Conservation (phyloP, 2,888 invertebrate species). For the Homarus gammarus region DNA sequence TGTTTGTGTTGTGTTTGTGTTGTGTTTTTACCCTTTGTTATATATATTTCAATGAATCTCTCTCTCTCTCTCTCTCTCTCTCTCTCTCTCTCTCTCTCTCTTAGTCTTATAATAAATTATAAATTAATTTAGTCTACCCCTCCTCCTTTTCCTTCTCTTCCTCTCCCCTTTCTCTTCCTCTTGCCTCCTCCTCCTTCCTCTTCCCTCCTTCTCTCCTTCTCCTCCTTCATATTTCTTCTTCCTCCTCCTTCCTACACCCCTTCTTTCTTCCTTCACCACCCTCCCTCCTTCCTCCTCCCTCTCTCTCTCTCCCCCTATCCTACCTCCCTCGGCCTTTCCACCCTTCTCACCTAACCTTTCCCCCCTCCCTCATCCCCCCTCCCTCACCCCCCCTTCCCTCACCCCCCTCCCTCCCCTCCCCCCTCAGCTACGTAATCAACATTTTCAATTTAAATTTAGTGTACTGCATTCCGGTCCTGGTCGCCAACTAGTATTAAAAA, state of each 20-base stretch:
- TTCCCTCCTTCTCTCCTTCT: background rate
- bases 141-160: no score
- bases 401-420: background rate
- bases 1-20: no score
- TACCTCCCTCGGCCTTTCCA: background rate
- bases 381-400: background rate
- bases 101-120: background rate
- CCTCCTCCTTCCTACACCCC: background rate
- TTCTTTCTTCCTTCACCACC: background rate
- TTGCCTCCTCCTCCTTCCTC: background rate
- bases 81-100: background rate
- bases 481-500: constrained; percentile 2
- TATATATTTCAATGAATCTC: no score
- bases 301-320: background rate
- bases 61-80: constrained; percentile 35
- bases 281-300: background rate
- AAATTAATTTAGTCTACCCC: background rate
- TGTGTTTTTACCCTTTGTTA: no score
- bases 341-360: background rate
- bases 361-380: background rate
- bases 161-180: background rate
- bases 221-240: background rate
- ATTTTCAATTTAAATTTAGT: background rate
- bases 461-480: constrained; percentile 14
- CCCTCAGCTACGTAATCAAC: background rate